These are phyloP conservation scores for Dinothrombium tinctorium DNA, from an alignment of 1,140 invertebrate genomes.

Conservation along the genomic window DNA sequence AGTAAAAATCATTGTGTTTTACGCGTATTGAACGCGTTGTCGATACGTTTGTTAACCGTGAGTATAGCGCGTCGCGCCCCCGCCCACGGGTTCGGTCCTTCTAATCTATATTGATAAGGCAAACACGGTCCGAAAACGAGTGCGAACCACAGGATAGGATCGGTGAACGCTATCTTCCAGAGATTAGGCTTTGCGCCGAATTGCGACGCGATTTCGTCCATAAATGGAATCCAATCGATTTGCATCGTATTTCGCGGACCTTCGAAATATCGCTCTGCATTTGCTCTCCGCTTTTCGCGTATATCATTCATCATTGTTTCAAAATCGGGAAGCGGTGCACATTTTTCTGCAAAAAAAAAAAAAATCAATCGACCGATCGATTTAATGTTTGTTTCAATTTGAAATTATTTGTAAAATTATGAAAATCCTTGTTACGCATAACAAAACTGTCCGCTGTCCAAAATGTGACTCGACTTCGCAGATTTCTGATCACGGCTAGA, in stretches of 20 bases:
- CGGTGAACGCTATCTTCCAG: slow-evolving; percentile 17
- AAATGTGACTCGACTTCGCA: no score
- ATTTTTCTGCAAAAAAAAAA: slow-evolving; percentile 1
- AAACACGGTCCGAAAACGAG: slow-evolving; percentile 21
- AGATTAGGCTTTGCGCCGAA: slow-evolving; percentile 20
- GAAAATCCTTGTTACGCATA: no score
- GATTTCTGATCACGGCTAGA: no score
- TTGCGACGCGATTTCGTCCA: slow-evolving; percentile 19
- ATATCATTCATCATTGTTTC: slow-evolving; percentile 22
- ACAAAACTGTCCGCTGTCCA: no score
- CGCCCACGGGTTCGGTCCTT: slow-evolving; percentile 16
- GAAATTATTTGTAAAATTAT: no score
- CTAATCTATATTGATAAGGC: slow-evolving; percentile 22
- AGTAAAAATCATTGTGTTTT: not conserved
- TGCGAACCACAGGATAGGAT: slow-evolving; percentile 19
- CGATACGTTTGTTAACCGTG: slow-evolving; percentile 9
- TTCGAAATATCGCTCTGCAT: slow-evolving; percentile 17
- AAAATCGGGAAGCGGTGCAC: slow-evolving; percentile 15
- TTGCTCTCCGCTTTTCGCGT: slow-evolving; percentile 16
- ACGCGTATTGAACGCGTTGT: slow-evolving; percentile 7
- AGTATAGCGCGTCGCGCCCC: slow-evolving; percentile 14
- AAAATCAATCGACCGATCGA: slow-evolving; percentile 22
- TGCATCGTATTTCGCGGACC: slow-evolving; percentile 24
- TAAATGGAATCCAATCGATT: slow-evolving; percentile 21
- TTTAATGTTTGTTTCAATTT: no score